phyloP scores from a whole-genome alignment of 2,113 vertebrate species.

The Parus major region DNA sequence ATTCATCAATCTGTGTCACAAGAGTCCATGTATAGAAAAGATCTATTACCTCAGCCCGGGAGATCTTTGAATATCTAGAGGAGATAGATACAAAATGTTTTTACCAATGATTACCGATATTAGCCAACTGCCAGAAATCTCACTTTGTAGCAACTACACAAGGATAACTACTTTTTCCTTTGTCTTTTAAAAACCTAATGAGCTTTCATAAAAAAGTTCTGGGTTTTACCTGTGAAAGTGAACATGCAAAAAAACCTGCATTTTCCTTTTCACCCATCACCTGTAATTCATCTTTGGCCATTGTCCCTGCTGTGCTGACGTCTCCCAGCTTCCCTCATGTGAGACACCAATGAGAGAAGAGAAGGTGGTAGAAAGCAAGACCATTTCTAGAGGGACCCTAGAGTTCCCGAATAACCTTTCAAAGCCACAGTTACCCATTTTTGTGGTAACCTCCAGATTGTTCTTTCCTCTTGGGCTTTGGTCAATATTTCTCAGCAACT shows the following conservation, averaged over 20 bases:
- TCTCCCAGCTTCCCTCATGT: background rate
- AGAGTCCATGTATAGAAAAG: background rate
- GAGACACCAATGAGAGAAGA: background rate
- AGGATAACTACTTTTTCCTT: background rate
- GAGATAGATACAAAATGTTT: accelerated
- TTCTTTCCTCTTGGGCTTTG: background rate
- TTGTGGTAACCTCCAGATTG: accelerated
- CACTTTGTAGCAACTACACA: background rate
- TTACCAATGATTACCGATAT: background rate
- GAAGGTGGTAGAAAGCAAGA: background rate
- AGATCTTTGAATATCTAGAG: background rate
- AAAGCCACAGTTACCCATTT: background rate
- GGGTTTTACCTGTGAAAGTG: background rate
- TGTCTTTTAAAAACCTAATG: background rate
- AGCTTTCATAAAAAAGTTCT: background rate
- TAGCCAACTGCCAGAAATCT: background rate
- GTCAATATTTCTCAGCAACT: background rate
- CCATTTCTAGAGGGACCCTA: background rate
- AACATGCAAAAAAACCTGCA: accelerated
- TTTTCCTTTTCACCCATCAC: background rate
- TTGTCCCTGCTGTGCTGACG: background rate
- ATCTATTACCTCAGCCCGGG: background rate
- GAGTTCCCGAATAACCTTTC: background rate
- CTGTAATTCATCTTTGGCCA: background rate
- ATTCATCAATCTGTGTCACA: background rate